Evolutionary conservation across 2,888 invertebrate genomes (phyloP), one percentile per base, ranked within the genome.

Genomic region (Agonum fuliginosum): DNA sequence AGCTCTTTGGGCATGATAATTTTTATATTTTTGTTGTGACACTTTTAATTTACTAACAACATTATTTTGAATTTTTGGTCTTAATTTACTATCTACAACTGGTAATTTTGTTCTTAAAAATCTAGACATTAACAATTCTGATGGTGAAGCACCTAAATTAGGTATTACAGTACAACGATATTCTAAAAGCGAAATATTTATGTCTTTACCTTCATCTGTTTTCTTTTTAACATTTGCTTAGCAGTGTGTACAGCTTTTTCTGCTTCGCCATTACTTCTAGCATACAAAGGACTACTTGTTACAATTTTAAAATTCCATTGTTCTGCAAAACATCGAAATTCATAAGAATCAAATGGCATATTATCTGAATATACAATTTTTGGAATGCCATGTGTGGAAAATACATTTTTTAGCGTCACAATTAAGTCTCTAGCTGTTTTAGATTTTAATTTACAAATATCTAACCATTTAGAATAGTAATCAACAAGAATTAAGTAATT

Each of bases 171-270:
- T 54, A 19, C 22, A 46, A 3, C 27, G 5, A 12, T 54, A 54
- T 54, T 54, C 54, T 10, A 54, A 22, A 22, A 54, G 22, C 1
- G 12, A 22, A 54, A 54, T 27, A 22, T 24, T 12, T 22, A 54
- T 54, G n/a, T 22, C 27, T 20, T 20, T 58, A 54, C 17, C 17
- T 14, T 46, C 17, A 14, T 46, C 12, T 3, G 1, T 3, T 14
- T 12, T 22, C 22, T 54, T 54, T 54, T 54, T 19, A 54, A 8
- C 20, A 54, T 54, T 22, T 54, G 54, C 10, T 54, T 24, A 3
- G 22, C 54, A 22, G 22, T 54, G 10, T 54, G 27, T 22, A 54
- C 54, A 54, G 54, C 54, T 54, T 54, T 54, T 54, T 22, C 54
- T 6, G 8, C 3, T 22, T 22, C 22, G 3, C 37, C 37, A 65